Base-by-base conservation (phyloP, 35 echinoderm and acorn worm genomes). In the Apostichopus californicus region DNA sequence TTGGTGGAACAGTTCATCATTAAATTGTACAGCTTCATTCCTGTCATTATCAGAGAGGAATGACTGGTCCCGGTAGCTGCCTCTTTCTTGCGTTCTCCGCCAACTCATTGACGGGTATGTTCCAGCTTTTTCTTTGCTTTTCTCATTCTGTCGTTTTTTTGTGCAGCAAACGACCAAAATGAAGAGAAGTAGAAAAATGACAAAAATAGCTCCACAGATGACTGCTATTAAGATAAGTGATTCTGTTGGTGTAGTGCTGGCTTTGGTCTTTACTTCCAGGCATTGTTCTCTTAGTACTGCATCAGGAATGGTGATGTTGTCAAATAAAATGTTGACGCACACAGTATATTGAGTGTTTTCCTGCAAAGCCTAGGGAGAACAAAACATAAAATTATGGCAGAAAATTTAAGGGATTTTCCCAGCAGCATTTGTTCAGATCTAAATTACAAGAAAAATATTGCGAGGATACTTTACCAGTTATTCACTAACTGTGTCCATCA, bases 241-340 rank as follows among this genome's bases (percentile, higher is more conserved):
- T 55, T 80, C 56, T 6, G 90, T 91, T 6, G 78, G 59, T 55
- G 83, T 77, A 52, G 64, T 65, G 57, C 60, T 59, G 77, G 73
- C 15, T 64, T 87, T 18, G 5, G 97, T 99, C 13, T 85, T 90
- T 14, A 93, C 90, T 61, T 99, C 97, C 5, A 96, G 22, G 65
- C 97, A 99, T 80, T 99, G 97, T 17, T 96, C 93, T 25, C 97
- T 91, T 65, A 96, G 85, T 10, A 99, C 92, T 0, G 97, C 97
- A 20, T 94, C 86, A 17, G 77, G 79, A 58, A 54, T 64, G 25
- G 81, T 95, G 13, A 87, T 91, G 79, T 95, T 95, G 10, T 93
- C 55, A 28, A 94, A 87, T 26, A 94, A 57, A 18, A 93, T 93
- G 68, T 92, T 96, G 5, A 99, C 90, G 77, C 97, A 99, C n/a